phyloP scores from a whole-genome alignment of 2,113 vertebrate species.

The Ptyas mucosa region DNA sequence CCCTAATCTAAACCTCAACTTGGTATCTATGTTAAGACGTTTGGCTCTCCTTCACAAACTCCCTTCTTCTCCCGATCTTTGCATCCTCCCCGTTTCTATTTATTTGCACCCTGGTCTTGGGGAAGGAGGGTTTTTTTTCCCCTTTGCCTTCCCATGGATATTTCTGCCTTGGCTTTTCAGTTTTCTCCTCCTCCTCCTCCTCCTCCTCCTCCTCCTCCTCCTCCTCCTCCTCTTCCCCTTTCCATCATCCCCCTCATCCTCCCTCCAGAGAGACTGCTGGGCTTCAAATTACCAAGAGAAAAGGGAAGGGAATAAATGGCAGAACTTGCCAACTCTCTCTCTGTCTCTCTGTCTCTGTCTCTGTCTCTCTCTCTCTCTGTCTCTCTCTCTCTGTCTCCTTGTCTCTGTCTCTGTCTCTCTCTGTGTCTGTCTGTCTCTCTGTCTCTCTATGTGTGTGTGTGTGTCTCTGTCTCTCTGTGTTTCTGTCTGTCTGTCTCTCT shows the following conservation, averaged over 20 bases:
- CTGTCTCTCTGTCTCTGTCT: too few relatives aligned
- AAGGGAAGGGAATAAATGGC: constrained; percentile 19
- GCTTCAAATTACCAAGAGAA: constrained; percentile 28
- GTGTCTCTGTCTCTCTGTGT: too few relatives aligned
- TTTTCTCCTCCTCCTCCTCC: not conserved
- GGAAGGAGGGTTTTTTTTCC: not conserved
- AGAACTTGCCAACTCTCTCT: not conserved
- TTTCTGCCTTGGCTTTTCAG: not conserved
- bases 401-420: too few relatives aligned
- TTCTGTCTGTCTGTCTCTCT: too few relatives aligned
- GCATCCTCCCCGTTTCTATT: not conserved
- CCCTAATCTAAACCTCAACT: constrained; percentile 41
- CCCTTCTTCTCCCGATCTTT: not conserved
- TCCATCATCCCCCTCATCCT: not conserved
- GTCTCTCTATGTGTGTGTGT: too few relatives aligned
- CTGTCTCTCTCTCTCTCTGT: too few relatives aligned
- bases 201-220: too few relatives aligned
- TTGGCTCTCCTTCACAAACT: not conserved
- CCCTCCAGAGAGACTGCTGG: constrained; percentile 32
- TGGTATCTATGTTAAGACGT: not conserved
- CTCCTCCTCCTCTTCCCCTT: not conserved
- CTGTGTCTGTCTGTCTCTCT: too few relatives aligned
- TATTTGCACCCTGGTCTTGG: not conserved
- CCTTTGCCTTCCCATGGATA: not conserved
- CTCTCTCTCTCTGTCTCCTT: too few relatives aligned